Evolutionary conservation across 1,140 invertebrate genomes (phyloP).

Genomic region (Tetramorium simillimum): DNA sequence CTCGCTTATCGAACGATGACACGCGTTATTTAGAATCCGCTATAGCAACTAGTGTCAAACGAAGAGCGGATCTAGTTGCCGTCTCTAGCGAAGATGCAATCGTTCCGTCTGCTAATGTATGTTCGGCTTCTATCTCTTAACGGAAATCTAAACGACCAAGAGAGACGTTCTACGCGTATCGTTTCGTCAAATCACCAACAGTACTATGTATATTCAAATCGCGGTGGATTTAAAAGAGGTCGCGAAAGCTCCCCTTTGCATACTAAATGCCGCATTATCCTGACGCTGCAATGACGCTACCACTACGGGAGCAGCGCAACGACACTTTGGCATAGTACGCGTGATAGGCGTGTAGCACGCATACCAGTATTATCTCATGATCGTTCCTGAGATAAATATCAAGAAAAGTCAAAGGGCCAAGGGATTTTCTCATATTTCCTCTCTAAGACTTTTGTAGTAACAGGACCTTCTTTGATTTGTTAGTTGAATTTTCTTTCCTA

Average conservation of each 20-base stretch:
- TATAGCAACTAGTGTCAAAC: background rate
- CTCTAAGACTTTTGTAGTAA: background rate
- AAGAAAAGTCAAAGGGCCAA: background rate
- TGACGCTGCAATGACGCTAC: slow-evolving; percentile 5
- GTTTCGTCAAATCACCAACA: background rate
- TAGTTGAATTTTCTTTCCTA: background rate
- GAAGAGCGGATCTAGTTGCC: background rate
- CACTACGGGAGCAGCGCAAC: background rate
- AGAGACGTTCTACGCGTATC: slow-evolving; percentile 8
- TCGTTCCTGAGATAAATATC: slow-evolving; percentile 6
- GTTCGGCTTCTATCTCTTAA: background rate
- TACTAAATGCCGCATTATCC: slow-evolving; percentile 37
- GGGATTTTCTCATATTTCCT: background rate
- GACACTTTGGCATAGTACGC: background rate
- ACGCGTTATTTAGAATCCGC: background rate
- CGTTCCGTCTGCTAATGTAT: background rate
- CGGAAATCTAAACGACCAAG: slow-evolving; percentile 32
- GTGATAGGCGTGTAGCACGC: background rate
- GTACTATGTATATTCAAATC: slow-evolving; percentile 26
- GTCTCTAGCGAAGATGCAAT: background rate
- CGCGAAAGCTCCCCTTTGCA: slow-evolving; percentile 31
- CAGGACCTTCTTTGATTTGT: background rate
- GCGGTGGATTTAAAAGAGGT: slow-evolving; percentile 11
- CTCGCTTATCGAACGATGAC: background rate
- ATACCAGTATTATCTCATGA: background rate